Evolutionary conservation across 2,888 invertebrate species (phyloP), one percentile per base, ranked within the genome.

Genomic region (Oegoconia quadripuncta): DNA sequence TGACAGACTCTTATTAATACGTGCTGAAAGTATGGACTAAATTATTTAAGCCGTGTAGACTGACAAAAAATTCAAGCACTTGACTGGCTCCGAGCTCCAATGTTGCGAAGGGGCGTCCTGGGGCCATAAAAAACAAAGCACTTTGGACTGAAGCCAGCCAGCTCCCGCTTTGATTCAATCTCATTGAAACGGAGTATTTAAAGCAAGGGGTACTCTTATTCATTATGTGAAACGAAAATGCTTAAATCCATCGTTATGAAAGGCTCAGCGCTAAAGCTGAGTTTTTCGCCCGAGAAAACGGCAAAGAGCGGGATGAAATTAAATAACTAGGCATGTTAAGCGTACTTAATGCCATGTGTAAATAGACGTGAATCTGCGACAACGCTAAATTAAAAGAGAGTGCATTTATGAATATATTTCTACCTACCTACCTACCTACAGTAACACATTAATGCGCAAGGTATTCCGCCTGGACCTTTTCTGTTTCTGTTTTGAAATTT

Each of bases 81-180:
- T 80, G 81, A 80, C 71, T 64, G 64, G 50, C 62, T 61, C 53
- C 57, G 64, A 69, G 70, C 68, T 72, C 62, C 65, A 52, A 61
- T 60, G 67, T 61, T 64, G 61, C 67, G 53, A 55, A 58, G 57
- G 62, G 61, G 58, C 59, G 59, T 57, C 59, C 64, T 60, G 54
- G 62, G 59, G 63, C 68, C 65, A 78, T 77, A 82, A 83, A 83
- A 82, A 86, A 76, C 70, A 69, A 74, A 73, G 65, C 80, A 78
- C 77, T 83, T 81, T 83, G 84, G 83, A 74, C 67, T 59, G 54
- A 55, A 74, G 81, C 84, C 84, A 83, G 71, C 59, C 59, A 51
- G 57, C 64, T 60, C 59, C 59, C 58, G 66, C 63, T 64, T 58
- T 58, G 60, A 68, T 65, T 71, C 71, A 66, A 70, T 67, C 73